Conservation (phyloP, 2,888 invertebrate genomes). For the Acanthosoma haemorrhoidale region DNA sequence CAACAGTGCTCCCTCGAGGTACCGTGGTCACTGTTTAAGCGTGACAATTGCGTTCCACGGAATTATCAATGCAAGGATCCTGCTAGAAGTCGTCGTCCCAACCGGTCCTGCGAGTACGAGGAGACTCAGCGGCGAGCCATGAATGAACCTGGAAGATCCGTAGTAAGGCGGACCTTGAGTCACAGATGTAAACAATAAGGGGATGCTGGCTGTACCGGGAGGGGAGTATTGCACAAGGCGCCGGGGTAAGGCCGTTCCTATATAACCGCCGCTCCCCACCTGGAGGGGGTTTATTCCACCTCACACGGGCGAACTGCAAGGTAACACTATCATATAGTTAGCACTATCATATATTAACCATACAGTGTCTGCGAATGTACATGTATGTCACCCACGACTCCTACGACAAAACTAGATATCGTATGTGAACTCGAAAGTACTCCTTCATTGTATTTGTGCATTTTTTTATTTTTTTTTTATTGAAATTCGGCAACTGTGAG, state of each 20-base stretch:
- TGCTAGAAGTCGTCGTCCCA: too few relatives aligned
- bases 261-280: background rate
- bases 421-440: too few relatives aligned
- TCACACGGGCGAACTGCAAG: slow-evolving; percentile 9
- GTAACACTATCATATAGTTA: slow-evolving; percentile 14
- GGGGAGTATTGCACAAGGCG: background rate
- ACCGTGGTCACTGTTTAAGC: too few relatives aligned
- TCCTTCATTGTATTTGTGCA: too few relatives aligned
- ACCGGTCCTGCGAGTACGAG: background rate
- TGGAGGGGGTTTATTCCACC: slow-evolving; percentile 19
- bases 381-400: too few relatives aligned
- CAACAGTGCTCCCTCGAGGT: too few relatives aligned
- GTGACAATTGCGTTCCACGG: too few relatives aligned
- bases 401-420: too few relatives aligned
- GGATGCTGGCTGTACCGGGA: too few relatives aligned
- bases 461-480: background rate
- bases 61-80: too few relatives aligned
- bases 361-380: background rate
- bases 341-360: slow-evolving; percentile 8
- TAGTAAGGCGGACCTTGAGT: background rate
- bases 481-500: background rate
- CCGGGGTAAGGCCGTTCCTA: background rate
- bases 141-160: background rate
- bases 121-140: background rate
- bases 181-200: background rate